Base-by-base conservation (phyloP, 2,113 vertebrate genomes). In the Thinocorus orbignyianus region DNA sequence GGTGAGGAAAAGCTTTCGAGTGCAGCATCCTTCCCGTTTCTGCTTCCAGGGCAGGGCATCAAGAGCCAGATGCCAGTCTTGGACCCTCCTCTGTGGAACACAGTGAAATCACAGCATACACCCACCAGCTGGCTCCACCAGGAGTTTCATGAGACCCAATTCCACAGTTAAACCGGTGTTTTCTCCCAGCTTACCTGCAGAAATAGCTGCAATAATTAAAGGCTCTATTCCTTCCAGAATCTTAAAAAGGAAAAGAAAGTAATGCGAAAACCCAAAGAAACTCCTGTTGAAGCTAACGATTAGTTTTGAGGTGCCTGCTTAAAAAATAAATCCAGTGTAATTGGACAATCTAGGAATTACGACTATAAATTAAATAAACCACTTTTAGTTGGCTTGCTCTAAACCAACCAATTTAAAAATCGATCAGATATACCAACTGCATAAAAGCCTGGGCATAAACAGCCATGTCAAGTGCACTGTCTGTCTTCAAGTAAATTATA, bases 401-500 rank as follows among this genome's bases (percentile, higher is more conserved):
- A 94, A 93, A 85, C 44, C 35, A 92, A 71, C 65, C 44, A 24
- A 88, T 91, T 95, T 51, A 78, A 83, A 94, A 92, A 90, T 66
- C 61, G 48, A 90, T 82, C 80, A 71, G 64, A 79, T 74, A 78
- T 6, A 91, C 5, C 1, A 93, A 83, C 33, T 49, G 77, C 60
- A 54, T 60, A 91, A 93, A 94, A 90, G 79, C 60, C 80, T 51
- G 68, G 42, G 30, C 88, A 83, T 60, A 78, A 94, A 90, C 39
- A 81, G 25, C 46, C 77, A 62, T 12, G 80, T 81, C 77, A 91
- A 92, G 70, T 35, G 49, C 80, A 86, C 11, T 81, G 73, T 81
- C 86, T 81, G 65, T 69, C 86, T 88, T 91, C 88, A 91, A 88
- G 74, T 84, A 93, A 94, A 93, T 91, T 79, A 61, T 20, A 88